Percentiles rank a stretch among this genome's conserved stretches.
Evolutionary conservation across 2,888 invertebrate genomes (phyloP).

Genomic region (Ypsolopha sequella): DNA sequence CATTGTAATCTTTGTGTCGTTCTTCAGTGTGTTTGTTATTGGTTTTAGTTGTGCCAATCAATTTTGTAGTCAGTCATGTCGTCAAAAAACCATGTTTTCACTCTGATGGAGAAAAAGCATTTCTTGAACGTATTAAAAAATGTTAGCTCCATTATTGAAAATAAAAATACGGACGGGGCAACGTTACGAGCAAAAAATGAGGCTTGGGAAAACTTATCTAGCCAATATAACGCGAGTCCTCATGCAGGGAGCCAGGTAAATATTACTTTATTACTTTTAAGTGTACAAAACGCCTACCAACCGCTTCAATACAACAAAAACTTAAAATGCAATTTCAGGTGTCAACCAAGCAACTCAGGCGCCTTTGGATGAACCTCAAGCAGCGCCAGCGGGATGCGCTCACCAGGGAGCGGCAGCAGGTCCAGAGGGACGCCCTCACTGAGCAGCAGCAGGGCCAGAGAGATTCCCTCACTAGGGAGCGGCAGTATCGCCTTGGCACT

Average conservation of each 20-base stretch:
- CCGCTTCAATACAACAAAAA: background rate
- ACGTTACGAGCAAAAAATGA: background rate
- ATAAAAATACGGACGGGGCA: background rate
- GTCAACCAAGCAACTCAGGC: constrained; percentile 2
- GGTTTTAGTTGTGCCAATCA: background rate
- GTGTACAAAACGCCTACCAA: no score
- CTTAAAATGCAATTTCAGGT: background rate
- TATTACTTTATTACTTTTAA: background rate
- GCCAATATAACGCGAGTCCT: constrained; percentile 1
- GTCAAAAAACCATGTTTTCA: background rate
- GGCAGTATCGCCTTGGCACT: constrained; percentile 1
- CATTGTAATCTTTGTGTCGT: no score
- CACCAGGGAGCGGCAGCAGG: background rate
- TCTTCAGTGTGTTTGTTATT: background rate
- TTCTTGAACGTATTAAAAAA: background rate
- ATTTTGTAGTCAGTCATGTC: background rate
- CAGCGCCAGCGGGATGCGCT: constrained; percentile 3
- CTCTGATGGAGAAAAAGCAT: background rate
- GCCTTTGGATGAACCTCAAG: constrained; percentile 3
- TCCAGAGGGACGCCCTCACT: background rate
- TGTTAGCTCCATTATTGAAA: background rate
- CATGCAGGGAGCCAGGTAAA: background rate
- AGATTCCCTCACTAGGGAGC: constrained; percentile 1
- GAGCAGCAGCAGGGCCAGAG: background rate
- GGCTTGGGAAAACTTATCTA: background rate